phyloP scores from a whole-genome alignment of 2,797 vertebrate genomes.

The Echiichthys vipera region DNA sequence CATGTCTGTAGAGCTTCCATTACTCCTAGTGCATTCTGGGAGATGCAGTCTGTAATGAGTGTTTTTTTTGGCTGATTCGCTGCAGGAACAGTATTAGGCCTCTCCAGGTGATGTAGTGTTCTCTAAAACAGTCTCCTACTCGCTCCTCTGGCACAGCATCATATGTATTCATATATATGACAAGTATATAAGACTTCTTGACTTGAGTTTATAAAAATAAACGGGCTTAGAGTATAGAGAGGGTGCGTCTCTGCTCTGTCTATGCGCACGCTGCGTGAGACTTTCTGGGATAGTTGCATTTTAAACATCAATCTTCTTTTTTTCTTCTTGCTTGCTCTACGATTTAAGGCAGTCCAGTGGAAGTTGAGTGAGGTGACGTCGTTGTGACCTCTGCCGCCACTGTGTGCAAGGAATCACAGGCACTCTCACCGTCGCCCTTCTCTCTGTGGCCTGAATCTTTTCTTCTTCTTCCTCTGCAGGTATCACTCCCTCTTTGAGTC shows the following conservation, averaged over 20 bases:
- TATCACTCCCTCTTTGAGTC: slow-evolving; percentile 61
- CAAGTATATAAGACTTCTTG: slow-evolving; percentile 52
- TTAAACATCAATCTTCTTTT: slow-evolving; percentile 51
- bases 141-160: slow-evolving; percentile 70
- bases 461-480: background rate
- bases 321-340: slow-evolving; percentile 53
- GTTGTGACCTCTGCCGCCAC: slow-evolving; percentile 36
- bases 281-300: slow-evolving; percentile 41
- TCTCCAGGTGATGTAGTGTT: slow-evolving; percentile 80
- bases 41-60: slow-evolving; percentile 72
- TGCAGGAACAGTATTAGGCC: slow-evolving; percentile 87
- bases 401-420: slow-evolving; percentile 59
- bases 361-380: slow-evolving; percentile 45
- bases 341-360: slow-evolving; percentile 79
- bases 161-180: slow-evolving; percentile 37
- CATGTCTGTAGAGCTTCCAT: slow-evolving; percentile 66
- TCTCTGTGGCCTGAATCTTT: slow-evolving; percentile 25
- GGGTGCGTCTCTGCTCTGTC: slow-evolving; percentile 38
- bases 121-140: slow-evolving; percentile 65
- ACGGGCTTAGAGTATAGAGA: slow-evolving; percentile 62
- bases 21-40: slow-evolving; percentile 79
- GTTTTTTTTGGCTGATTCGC: slow-evolving; percentile 82
- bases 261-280: slow-evolving; percentile 14
- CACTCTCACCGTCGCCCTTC: background rate
- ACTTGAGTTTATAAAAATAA: slow-evolving; percentile 79